A percentile compares a stretch with the other conserved stretches of the same genome.
phyloP scores from a whole-genome alignment of 1,140 invertebrate genomes.

The Brachionus sp. region DNA sequence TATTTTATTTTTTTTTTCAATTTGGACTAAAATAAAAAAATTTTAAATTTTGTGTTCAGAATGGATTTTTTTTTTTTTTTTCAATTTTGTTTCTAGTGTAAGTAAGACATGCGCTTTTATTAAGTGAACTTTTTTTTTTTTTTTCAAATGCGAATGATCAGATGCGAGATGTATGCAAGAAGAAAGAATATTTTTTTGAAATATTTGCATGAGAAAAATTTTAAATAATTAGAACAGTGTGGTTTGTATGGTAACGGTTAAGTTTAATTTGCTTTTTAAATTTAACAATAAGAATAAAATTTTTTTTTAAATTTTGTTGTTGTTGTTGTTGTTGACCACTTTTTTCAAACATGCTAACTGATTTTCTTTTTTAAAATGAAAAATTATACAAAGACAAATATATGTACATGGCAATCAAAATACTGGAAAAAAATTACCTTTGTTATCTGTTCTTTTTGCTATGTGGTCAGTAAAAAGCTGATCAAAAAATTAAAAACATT shows the following conservation, averaged over 20 bases:
- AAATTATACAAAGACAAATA: too few species aligned
- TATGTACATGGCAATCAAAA: too few species aligned
- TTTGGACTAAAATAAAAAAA: not conserved
- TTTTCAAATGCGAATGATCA: not conserved
- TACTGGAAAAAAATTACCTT: too few species aligned
- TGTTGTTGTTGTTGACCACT: too few species aligned
- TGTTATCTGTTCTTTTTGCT: too few species aligned
- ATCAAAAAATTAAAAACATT: too few species aligned
- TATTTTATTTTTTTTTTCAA: not conserved
- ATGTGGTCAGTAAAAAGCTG: too few species aligned
- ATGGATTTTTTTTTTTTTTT: too few species aligned
- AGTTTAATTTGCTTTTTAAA: not conserved
- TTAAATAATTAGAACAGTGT: not conserved
- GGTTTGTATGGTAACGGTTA: constrained; percentile 25
- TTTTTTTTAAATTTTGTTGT: too few species aligned
- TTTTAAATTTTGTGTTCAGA: not conserved
- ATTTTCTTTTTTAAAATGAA: too few species aligned
- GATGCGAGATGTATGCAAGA: not conserved
- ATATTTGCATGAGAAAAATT: not conserved
- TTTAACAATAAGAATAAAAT: too few species aligned
- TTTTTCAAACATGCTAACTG: too few species aligned
- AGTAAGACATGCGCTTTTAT: constrained; percentile 8
- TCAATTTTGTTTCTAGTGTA: not conserved
- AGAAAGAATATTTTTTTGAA: not conserved
- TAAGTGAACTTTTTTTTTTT: not conserved